These are phyloP conservation scores for Euzetes globulus DNA, from an alignment of 2,888 invertebrate species.

Conservation along the genomic window DNA sequence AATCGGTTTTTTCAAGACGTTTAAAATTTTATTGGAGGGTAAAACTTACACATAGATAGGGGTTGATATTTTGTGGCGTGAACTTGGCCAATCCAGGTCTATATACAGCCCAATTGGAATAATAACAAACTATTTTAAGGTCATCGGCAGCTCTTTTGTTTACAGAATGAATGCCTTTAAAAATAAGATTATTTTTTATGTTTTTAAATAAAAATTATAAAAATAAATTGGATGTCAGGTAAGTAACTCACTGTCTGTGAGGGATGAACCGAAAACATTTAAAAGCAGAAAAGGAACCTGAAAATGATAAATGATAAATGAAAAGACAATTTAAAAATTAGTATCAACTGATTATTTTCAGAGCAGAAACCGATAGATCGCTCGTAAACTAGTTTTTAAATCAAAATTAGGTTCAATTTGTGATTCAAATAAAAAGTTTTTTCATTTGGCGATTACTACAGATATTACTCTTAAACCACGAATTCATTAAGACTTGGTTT, in stretches of 20 bases:
- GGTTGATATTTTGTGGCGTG: slow-evolving; percentile 87
- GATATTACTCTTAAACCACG: too few species aligned
- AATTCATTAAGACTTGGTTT: too few species aligned
- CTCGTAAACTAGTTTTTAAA: background rate
- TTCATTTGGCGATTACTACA: too few species aligned
- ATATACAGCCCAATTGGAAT: slow-evolving; percentile 44
- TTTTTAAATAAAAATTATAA: background rate
- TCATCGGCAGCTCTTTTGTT: slow-evolving; percentile 19
- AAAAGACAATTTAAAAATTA: background rate
- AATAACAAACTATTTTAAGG: slow-evolving; percentile 44
- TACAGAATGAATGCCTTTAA: background rate
- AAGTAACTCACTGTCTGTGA: background rate
- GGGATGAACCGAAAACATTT: background rate
- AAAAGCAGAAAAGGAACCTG: background rate
- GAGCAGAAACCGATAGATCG: background rate
- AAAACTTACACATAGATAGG: slow-evolving; percentile 85
- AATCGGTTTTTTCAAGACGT: background rate
- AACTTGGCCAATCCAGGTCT: slow-evolving; percentile 77
- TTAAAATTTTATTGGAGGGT: slow-evolving; percentile 47
- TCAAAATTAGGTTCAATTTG: background rate
- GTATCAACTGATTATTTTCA: background rate
- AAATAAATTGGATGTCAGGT: background rate
- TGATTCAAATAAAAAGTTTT: background rate
- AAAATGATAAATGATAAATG: background rate
- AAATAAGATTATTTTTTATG: background rate